phyloP scores from a whole-genome alignment of 2,113 vertebrate genomes.

The Odobenus rosmarus region DNA sequence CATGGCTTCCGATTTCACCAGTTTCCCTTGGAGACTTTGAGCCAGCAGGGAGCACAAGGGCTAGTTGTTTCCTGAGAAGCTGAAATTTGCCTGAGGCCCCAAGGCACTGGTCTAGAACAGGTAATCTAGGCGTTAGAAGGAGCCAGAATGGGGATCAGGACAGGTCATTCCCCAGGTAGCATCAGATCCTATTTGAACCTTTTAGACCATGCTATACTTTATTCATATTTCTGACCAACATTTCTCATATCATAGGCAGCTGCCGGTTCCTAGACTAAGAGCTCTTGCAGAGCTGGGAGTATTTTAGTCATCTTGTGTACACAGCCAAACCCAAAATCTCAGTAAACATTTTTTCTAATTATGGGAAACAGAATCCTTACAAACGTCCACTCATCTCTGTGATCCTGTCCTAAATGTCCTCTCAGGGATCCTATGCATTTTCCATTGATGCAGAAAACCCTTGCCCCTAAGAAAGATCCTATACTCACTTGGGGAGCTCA shows the following conservation, averaged over 20 bases:
- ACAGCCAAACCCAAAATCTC: not conserved
- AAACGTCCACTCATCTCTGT: not conserved
- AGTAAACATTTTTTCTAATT: not conserved
- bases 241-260: not conserved
- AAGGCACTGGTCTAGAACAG: not conserved
- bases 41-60: slow-evolving; percentile 83
- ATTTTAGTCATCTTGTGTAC: not conserved
- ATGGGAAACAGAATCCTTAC: not conserved
- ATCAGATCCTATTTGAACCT: not conserved
- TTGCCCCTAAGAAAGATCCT: not conserved
- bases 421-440: not conserved
- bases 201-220: not conserved
- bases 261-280: not conserved
- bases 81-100: slow-evolving; percentile 81
- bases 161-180: not conserved
- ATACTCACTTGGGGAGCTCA: not conserved
- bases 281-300: not conserved
- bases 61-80: slow-evolving; percentile 67
- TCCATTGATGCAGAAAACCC: not conserved
- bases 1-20: slow-evolving; percentile 89
- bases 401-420: too few species aligned
- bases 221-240: not conserved
- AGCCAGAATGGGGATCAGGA: not conserved
- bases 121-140: not conserved
- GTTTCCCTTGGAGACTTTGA: slow-evolving; percentile 89